Evolutionary conservation across 1,140 invertebrate genomes (phyloP).

Genomic region (Plectus sambesii): DNA sequence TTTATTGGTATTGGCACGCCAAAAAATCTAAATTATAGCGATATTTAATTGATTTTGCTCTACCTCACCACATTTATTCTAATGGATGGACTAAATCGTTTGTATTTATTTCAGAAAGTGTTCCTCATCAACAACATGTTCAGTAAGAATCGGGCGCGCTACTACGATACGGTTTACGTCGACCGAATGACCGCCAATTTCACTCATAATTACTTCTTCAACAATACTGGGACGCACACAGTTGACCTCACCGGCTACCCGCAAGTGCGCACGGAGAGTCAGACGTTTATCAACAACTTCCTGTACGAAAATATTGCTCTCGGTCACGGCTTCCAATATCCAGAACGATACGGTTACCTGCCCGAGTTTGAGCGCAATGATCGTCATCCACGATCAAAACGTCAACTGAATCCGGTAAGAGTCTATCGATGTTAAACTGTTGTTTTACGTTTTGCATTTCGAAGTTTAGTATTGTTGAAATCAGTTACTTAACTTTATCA

Average conservation of each 20-base stretch:
- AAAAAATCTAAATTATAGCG: no score
- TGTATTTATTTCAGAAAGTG: slow-evolving; percentile 77
- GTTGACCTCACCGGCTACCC: slow-evolving; percentile 75
- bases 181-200: slow-evolving; percentile 74
- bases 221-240: slow-evolving; percentile 75
- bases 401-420: background rate
- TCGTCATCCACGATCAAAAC: background rate
- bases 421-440: no score
- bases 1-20: no score
- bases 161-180: slow-evolving; percentile 47
- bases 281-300: slow-evolving; percentile 76
- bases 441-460: no score
- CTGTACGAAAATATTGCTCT: slow-evolving; percentile 59
- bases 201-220: slow-evolving; percentile 76
- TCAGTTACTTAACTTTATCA: no score
- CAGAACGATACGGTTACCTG: slow-evolving; percentile 31
- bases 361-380: no score
- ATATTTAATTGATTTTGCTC: no score
- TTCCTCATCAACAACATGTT: slow-evolving; percentile 75
- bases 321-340: slow-evolving; percentile 42
- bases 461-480: no score
- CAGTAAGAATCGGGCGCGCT: slow-evolving; percentile 48
- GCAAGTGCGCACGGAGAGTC: slow-evolving; percentile 71
- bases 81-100: no score
- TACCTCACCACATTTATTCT: no score